Evolutionary conservation across 2,797 vertebrate species (phyloP), one percentile per base, ranked within the genome.

Genomic region (Intellagama lesueurii): DNA sequence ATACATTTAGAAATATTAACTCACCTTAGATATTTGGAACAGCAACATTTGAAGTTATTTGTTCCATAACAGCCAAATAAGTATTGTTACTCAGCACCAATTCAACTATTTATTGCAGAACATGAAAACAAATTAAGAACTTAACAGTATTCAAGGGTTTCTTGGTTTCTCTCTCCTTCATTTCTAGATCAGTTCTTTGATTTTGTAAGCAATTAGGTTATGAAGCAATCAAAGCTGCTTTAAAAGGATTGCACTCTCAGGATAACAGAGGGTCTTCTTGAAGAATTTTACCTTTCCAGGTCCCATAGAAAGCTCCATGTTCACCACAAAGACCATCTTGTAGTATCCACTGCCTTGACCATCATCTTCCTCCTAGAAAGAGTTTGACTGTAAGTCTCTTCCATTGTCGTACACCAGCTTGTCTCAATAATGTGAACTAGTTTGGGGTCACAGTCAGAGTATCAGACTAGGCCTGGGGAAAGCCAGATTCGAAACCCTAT

Each of bases 261-360:
- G 22, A 9, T 44, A 60, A 56, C n/a, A 80, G 7, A 12, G 47
- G 14, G 28, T 35, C 60, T 32, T 8, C 47, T 6, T 28, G 1
- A 7, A 30, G 73, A 32, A 6, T 3, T n/a, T 73, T 92, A 98
- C 98, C 97, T 98, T 98, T 90, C 98, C 98, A 30, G 97, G 95
- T 9, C 97, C 97, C 98, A 98, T 98, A 68, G 96, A 96, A 11
- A 98, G 97, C 86, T 98, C 98, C 97, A 97, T 98, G 93, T 98
- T 98, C 85, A 98, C 97, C 83, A 98, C 98, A 94, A 98, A 97
- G 90, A 98, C 97, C 98, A 98, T 98, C 95, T 98, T 98, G 92
- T 96, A 97, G 93, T 94, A 95, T 64, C 96, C 68, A 22, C 78
- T 49, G 30, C 83, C 93, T 84, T 98, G 97, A 26, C 97, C 97